Evolutionary conservation across 1,140 invertebrate genomes (phyloP).

Genomic region (Drosophila takahashii): DNA sequence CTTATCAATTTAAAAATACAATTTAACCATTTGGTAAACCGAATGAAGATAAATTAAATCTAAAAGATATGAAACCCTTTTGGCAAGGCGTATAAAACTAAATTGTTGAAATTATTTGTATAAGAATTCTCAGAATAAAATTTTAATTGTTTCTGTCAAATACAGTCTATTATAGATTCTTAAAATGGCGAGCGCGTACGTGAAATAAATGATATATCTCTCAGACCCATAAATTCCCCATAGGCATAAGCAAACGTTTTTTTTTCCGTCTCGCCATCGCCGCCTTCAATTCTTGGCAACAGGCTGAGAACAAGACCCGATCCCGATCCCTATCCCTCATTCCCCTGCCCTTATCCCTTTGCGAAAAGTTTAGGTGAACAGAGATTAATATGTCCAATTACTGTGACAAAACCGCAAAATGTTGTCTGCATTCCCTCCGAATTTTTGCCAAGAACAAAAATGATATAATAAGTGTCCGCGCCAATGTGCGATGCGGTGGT

Average conservation of each 20-base stretch:
- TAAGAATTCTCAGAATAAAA: not conserved
- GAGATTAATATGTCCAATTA: constrained; percentile 85
- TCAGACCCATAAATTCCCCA: constrained; percentile 26
- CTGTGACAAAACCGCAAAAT: constrained; percentile 85
- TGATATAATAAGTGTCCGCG: constrained; percentile 73
- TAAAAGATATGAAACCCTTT: not conserved
- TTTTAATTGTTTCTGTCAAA: constrained; percentile 29
- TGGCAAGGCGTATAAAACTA: not conserved
- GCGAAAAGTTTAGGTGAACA: constrained; percentile 70
- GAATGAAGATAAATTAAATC: not conserved
- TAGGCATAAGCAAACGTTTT: constrained; percentile 8
- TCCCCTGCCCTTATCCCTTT: constrained; percentile 15
- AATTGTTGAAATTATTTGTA: not conserved
- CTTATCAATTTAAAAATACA: not conserved
- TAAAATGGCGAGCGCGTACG: not conserved
- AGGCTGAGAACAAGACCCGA: constrained; percentile 40
- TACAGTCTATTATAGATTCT: not conserved
- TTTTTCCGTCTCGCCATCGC: constrained; percentile 33
- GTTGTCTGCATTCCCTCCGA: constrained; percentile 70
- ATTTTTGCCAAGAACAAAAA: constrained; percentile 59
- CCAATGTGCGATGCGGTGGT: constrained; percentile 40
- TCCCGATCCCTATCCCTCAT: not conserved
- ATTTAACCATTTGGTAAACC: not conserved
- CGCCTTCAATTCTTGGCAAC: constrained; percentile 47
- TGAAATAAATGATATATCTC: constrained; percentile 34